Conservation (phyloP, 2,113 vertebrate genomes). For the Limanda limanda region DNA sequence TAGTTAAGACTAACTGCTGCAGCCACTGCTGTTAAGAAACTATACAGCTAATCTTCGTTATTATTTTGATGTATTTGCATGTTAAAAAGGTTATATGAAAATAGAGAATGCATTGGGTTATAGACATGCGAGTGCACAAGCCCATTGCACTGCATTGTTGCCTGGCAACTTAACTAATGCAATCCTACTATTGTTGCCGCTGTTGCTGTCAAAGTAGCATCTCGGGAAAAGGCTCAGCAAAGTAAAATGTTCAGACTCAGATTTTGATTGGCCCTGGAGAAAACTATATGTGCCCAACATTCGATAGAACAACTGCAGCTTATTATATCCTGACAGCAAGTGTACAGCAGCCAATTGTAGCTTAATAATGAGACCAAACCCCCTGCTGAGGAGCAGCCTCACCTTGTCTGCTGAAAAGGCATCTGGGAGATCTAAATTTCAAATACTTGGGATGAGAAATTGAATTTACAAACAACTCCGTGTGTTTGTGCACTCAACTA, state of each 20-base stretch:
- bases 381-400: slow-evolving; percentile 9
- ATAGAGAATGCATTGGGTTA: slow-evolving; percentile 32
- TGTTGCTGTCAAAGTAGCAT: slow-evolving; percentile 46
- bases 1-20: slow-evolving; percentile 1
- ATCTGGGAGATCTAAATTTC: slow-evolving; percentile 32
- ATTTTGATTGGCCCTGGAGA: slow-evolving; percentile 45
- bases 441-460: slow-evolving; percentile 11
- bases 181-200: slow-evolving; percentile 42
- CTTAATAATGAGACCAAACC: slow-evolving; percentile 37
- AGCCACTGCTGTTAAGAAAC: background rate
- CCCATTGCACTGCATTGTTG: slow-evolving; percentile 66
- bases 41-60: slow-evolving; percentile 5
- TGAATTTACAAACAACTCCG: background rate
- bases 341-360: slow-evolving; percentile 13
- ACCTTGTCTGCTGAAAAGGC: slow-evolving; percentile 9
- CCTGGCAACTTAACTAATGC: slow-evolving; percentile 79
- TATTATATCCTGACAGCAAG: slow-evolving; percentile 5
- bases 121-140: slow-evolving; percentile 52
- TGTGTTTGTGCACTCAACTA: background rate
- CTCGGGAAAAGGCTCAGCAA: slow-evolving; percentile 30
- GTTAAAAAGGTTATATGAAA: slow-evolving; percentile 43
- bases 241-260: slow-evolving; percentile 43
- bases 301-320: slow-evolving; percentile 14
- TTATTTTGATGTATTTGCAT: slow-evolving; percentile 50
- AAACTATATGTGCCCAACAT: slow-evolving; percentile 18